A percentile compares a stretch with the other conserved stretches of the same genome.
Conservation (phyloP, 2,113 vertebrate species). For the Irena cyanogastra region DNA sequence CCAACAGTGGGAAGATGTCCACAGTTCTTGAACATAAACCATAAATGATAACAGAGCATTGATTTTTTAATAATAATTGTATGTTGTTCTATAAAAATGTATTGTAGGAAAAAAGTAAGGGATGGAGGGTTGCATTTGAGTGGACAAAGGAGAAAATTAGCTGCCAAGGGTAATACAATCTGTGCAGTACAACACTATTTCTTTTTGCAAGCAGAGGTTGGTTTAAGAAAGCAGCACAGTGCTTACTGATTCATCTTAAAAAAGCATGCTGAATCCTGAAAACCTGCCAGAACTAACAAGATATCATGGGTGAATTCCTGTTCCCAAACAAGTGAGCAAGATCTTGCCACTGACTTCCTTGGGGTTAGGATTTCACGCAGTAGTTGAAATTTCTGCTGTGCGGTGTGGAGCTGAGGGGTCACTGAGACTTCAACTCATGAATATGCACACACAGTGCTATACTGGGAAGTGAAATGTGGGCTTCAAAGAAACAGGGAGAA, state of each 20-base stretch:
- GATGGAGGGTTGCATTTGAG: neutral
- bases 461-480: neutral
- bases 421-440: neutral
- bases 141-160: slow-evolving; percentile 40
- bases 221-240: neutral
- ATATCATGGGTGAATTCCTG: neutral
- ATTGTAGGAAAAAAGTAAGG: neutral
- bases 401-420: neutral
- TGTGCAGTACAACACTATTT: neutral
- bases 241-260: neutral
- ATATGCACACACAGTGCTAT: neutral
- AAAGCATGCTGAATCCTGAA: neutral
- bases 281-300: slow-evolving; percentile 18
- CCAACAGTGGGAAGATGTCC: neutral
- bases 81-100: neutral
- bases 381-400: neutral
- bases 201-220: neutral
- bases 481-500: neutral
- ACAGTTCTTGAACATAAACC: neutral
- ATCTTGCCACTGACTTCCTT: neutral
- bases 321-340: neutral
- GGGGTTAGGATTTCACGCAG: neutral
- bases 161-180: slow-evolving; percentile 40
- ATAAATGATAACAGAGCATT: neutral
- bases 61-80: slow-evolving; percentile 35